Evolutionary conservation across 2,888 invertebrate species (phyloP).

Genomic region (Panzeria rudis): DNA sequence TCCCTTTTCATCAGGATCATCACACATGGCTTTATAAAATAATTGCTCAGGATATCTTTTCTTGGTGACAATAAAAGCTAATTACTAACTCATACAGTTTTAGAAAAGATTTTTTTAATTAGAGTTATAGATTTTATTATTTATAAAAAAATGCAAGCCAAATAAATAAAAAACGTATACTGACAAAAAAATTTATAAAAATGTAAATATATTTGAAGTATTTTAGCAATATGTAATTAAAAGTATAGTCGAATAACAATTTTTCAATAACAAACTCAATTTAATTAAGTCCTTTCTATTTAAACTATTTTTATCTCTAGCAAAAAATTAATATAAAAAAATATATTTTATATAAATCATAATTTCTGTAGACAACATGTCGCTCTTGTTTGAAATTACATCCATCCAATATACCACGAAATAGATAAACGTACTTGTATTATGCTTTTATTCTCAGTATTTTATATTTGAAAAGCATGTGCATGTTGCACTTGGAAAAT

Average conservation of each 20-base stretch:
- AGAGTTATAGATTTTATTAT: too few species aligned
- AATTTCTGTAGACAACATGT: conserved; percentile 48
- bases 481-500: conserved; percentile 24
- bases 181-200: too few species aligned
- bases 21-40: too few species aligned
- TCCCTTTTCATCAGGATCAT: too few species aligned
- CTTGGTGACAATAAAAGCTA: too few species aligned
- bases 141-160: too few species aligned
- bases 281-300: not conserved
- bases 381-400: conserved; percentile 14
- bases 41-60: too few species aligned
- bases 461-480: conserved; percentile 11
- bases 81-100: too few species aligned
- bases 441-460: not conserved
- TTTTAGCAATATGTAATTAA: too few species aligned
- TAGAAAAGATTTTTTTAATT: too few species aligned
- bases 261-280: not conserved
- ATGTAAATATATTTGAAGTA: too few species aligned
- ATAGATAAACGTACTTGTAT: conserved; percentile 14
- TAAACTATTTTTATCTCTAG: not conserved
- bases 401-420: conserved; percentile 30
- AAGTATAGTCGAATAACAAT: not conserved
- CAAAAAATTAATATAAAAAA: conserved; percentile 1
- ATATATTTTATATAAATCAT: conserved; percentile 2
- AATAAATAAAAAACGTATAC: too few species aligned